phyloP scores from a whole-genome alignment of 2,113 vertebrate species.

The Ceyx melanurus region DNA sequence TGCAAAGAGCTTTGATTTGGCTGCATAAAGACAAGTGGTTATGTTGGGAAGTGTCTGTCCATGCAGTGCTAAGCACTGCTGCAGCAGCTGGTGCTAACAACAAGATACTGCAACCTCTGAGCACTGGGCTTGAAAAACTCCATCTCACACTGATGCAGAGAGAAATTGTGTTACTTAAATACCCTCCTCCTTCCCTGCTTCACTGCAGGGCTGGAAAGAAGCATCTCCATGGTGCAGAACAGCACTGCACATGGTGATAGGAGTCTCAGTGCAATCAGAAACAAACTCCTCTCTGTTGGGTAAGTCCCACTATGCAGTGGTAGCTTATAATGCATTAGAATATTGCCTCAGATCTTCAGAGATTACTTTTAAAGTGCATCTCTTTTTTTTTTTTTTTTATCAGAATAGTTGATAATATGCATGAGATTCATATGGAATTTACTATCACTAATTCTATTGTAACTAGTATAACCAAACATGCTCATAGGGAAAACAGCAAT shows the following conservation, averaged over 20 bases:
- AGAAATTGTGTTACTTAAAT: slow-evolving; percentile 2
- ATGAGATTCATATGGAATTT: neutral
- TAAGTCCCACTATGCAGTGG: neutral
- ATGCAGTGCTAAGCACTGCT: neutral
- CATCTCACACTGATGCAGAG: neutral
- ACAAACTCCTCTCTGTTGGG: neutral
- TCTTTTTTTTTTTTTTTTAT: fast-evolving
- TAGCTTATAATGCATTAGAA: neutral
- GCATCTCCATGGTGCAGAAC: slow-evolving; percentile 42
- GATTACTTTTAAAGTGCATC: neutral
- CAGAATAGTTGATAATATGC: neutral
- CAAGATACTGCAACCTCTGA: neutral
- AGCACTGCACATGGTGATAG: neutral
- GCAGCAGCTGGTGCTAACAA: neutral
- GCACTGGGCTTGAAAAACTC: neutral
- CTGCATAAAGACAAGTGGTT: neutral
- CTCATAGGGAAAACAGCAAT: neutral
- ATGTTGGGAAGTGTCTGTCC: neutral
- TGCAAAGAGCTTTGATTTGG: neutral
- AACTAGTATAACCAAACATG: neutral
- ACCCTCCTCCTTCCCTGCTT: neutral
- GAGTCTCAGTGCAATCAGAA: neutral
- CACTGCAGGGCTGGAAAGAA: neutral
- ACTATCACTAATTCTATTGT: neutral
- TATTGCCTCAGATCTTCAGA: neutral